Conservation (phyloP, 2,888 invertebrate species). For the Pyrgus malvae region DNA sequence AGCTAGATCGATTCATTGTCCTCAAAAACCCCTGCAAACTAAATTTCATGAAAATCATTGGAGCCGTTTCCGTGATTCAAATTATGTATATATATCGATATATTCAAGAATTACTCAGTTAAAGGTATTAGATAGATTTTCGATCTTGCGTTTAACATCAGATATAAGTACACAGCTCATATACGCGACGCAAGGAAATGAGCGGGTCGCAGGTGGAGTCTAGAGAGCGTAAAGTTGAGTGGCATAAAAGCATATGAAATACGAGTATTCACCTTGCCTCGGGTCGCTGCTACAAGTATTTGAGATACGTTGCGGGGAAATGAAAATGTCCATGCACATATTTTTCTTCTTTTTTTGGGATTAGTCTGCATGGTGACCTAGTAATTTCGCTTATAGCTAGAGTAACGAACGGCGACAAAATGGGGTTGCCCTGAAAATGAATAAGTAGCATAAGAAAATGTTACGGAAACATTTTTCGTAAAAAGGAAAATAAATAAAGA, state of each 20-base stretch:
- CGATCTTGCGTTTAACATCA: too few species aligned
- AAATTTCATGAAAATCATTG: too few species aligned
- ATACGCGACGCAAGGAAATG: constrained; percentile 3
- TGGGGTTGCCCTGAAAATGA: background rate
- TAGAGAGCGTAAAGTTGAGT: constrained; percentile 10
- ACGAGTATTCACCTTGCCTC: constrained; percentile 2
- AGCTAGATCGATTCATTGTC: too few species aligned
- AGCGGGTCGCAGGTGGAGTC: constrained; percentile 9
- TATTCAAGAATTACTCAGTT: too few species aligned
- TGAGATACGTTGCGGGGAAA: constrained; percentile 8
- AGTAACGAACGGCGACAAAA: background rate
- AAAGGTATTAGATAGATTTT: too few species aligned
- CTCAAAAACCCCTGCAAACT: too few species aligned
- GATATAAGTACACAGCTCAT: background rate
- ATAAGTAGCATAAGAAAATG: too few species aligned
- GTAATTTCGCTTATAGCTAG: background rate
- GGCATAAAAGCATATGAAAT: constrained; percentile 13
- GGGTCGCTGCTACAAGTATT: background rate
- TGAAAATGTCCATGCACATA: constrained; percentile 10
- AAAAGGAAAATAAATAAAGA: too few species aligned
- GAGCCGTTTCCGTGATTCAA: too few species aligned
- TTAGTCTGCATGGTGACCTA: constrained; percentile 12
- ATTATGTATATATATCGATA: too few species aligned
- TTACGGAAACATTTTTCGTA: too few species aligned
- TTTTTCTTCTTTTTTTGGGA: constrained; percentile 1